Percentiles rank a stretch among this genome's conserved stretches.
These are phyloP conservation scores for Laothoe populi DNA, from an alignment of 2,888 invertebrate species.

Conservation along the genomic window DNA sequence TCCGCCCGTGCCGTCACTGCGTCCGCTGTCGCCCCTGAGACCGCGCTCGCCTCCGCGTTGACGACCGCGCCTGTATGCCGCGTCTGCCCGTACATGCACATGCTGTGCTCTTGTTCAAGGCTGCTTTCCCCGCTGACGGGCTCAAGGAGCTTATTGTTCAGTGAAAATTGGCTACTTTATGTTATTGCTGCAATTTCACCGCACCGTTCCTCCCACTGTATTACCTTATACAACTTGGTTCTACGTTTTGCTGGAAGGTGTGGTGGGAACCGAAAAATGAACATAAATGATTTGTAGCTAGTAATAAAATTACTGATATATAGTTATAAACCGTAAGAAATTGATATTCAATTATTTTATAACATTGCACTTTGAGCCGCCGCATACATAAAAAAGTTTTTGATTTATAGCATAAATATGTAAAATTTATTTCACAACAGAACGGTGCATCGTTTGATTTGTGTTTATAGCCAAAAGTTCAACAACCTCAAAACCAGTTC, in stretches of 20 bases:
- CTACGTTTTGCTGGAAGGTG: not conserved
- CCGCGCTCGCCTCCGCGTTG: not conserved
- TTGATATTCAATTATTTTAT: constrained; percentile 26
- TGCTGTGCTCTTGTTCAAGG: constrained; percentile 9
- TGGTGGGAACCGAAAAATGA: not conserved
- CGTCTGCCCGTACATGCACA: not conserved
- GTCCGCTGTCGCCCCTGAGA: constrained; percentile 27
- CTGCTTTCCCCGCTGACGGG: constrained; percentile 26
- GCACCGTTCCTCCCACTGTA: constrained; percentile 16
- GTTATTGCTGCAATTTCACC: constrained; percentile 23
- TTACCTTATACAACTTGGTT: not conserved
- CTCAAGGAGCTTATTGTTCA: constrained; percentile 22
- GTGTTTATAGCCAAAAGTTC: constrained; percentile 52
- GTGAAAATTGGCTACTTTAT: constrained; percentile 24
- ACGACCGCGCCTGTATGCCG: not conserved
- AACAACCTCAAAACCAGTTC: constrained; percentile 56
- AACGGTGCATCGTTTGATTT: constrained; percentile 43
- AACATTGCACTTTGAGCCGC: constrained; percentile 23
- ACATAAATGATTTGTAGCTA: not conserved
- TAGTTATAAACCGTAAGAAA: constrained; percentile 20
- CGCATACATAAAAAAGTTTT: constrained; percentile 23
- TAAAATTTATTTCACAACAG: constrained; percentile 29
- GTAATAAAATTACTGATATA: constrained; percentile 19
- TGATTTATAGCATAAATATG: constrained; percentile 29
- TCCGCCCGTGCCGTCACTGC: constrained; percentile 36